phyloP scores from a whole-genome alignment of 1,140 invertebrate genomes.

The Anthonomus grandis region DNA sequence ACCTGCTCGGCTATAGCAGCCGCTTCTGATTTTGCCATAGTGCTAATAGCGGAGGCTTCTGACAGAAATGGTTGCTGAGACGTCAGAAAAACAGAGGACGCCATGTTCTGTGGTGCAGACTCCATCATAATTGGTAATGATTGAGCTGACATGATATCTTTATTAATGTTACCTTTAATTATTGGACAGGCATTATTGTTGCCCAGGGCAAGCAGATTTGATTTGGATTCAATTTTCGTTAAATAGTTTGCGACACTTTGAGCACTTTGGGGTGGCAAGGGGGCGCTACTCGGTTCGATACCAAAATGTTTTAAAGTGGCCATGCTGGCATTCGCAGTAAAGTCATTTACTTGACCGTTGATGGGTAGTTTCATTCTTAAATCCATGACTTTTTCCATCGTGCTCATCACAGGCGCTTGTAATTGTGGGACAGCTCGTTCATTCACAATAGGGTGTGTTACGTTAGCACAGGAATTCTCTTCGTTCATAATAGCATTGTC shows the following conservation, averaged over 20 bases:
- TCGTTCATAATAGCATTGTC: constrained; percentile 37
- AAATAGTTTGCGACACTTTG: constrained; percentile 60
- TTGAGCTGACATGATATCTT: constrained; percentile 8
- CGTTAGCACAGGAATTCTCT: constrained; percentile 23
- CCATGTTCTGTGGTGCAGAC: constrained; percentile 4
- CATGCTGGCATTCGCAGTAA: constrained; percentile 51
- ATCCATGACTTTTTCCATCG: constrained; percentile 44
- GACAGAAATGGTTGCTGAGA: constrained; percentile 27
- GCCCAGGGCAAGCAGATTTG: constrained; percentile 4
- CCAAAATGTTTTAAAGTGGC: constrained; percentile 50
- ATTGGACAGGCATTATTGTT: not conserved
- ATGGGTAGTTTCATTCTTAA: constrained; percentile 46
- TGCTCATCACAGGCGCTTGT: not conserved
- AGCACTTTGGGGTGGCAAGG: constrained; percentile 55
- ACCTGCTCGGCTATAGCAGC: constrained; percentile 52
- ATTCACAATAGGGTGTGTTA: constrained; percentile 22
- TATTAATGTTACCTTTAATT: constrained; percentile 14
- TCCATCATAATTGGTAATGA: constrained; percentile 6
- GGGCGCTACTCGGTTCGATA: constrained; percentile 38
- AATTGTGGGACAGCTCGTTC: constrained; percentile 17
- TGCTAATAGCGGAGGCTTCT: constrained; percentile 24
- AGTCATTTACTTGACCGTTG: constrained; percentile 45
- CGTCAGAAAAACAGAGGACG: constrained; percentile 20
- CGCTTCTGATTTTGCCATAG: constrained; percentile 48
- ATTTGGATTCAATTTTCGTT: constrained; percentile 49